Conservation (phyloP, 2,888 invertebrate genomes). For the Trisateles emortualis region DNA sequence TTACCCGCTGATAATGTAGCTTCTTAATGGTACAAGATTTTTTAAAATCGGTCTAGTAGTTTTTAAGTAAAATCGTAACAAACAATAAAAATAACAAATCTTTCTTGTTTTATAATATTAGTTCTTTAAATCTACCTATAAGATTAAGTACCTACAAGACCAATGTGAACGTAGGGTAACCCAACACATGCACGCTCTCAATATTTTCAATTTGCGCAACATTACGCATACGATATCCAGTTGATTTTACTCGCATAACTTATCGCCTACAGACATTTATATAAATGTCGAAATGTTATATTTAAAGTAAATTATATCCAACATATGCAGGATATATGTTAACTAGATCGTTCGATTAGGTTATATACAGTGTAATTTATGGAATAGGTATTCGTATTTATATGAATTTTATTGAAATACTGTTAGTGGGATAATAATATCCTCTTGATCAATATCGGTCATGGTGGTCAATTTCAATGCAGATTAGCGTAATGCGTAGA, state of each 20-base stretch:
- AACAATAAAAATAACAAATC: no score
- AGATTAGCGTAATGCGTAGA: no score
- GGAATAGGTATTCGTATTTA: no score
- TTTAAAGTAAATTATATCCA: conserved; percentile 1
- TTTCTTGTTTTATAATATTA: background rate
- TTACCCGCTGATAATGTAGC: no score
- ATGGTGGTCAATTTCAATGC: no score
- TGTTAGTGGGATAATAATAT: no score
- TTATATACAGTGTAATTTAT: background rate
- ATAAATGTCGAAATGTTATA: conserved; percentile 32
- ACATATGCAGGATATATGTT: background rate
- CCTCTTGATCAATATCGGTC: no score
- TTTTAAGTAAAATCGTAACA: no score
- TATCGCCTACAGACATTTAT: conserved; percentile 32
- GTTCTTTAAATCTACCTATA: background rate
- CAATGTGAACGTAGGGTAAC: background rate
- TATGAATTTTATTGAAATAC: no score
- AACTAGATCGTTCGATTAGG: background rate
- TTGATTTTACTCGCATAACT: conserved; percentile 32
- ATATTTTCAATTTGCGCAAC: conserved; percentile 37
- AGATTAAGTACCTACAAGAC: background rate
- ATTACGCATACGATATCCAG: conserved; percentile 34
- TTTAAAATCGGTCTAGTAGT: no score
- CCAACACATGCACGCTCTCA: conserved; percentile 13
- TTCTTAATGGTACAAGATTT: no score